Base-by-base conservation (phyloP, 2,113 vertebrate species). In the Amazona vittata region DNA sequence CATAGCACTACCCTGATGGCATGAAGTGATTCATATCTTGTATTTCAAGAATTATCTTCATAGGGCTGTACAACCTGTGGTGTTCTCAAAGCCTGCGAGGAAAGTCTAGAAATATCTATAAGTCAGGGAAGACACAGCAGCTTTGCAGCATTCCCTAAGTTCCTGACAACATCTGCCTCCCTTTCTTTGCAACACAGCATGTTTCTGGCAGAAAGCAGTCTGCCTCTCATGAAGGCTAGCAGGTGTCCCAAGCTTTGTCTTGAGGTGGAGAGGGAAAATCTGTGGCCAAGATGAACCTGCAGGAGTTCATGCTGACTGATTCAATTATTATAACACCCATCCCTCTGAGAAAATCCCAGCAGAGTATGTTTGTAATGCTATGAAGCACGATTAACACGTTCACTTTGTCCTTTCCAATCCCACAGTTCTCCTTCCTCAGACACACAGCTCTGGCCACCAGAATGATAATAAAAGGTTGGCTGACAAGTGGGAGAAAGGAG, bases 251-350 rank as follows among this genome's bases (percentile, higher is more conserved):
- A 4, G 35, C 41, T 88, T 62, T 65, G n/a, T 74, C 37, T 79
- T 79, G 57, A 69, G 26, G 22, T 47, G 50, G 43, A 53, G n/a
- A 67, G 25, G 39, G 50, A 84, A 60, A 81, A 67, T 90, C 46
- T 37, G 52, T 62, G 37, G 28, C 57, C 80, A 67, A 24, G 22
- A 60, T 59, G 65, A 94, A 39, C 75, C 86, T 3, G 2, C 15
- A 86, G 37, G 55, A 90, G 62, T 93, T 86, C 71, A 83, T 75
- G 62, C 59, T 92, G 75, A 82, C 60, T 47, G 69, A 77, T 88
- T 92, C 50, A 89, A 83, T 89, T 78, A 73, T 77, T 88, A 9
- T 39, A 95, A 83, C 52, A 86, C 29, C 17, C 33, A 33, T 55
- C 9, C 11, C 39, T 70, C 20, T 47, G 60, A 71, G 70, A 86